phyloP scores from a whole-genome alignment of 2,113 vertebrate genomes.

The Podilymbus podiceps region DNA sequence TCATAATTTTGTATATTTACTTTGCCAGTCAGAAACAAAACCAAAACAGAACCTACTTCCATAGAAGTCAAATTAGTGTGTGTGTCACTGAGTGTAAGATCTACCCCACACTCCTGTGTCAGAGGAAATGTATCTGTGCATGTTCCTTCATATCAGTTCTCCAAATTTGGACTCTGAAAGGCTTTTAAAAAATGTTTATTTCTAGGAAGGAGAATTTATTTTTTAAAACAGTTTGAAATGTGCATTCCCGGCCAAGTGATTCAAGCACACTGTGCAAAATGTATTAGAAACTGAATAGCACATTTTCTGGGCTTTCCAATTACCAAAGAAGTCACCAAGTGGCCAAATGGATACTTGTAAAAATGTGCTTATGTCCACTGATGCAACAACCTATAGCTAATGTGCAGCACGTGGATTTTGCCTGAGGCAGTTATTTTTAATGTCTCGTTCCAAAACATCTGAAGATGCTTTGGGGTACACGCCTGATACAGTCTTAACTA shows the following conservation, averaged over 20 bases:
- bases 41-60: neutral
- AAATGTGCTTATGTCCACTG: neutral
- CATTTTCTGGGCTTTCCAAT: neutral
- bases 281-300: neutral
- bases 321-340: neutral
- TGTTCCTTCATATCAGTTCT: neutral
- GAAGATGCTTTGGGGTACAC: neutral
- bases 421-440: neutral
- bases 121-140: neutral
- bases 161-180: neutral
- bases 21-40: constrained; percentile 1
- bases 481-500: neutral
- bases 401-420: accelerated
- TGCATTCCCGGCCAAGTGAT: neutral
- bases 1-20: neutral
- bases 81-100: neutral
- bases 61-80: neutral
- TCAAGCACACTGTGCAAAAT: neutral
- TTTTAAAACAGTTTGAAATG: neutral
- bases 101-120: neutral
- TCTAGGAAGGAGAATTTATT: neutral
- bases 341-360: neutral
- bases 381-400: neutral
- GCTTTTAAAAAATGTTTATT: neutral
- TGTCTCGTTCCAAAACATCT: neutral